Evolutionary conservation across 2,113 vertebrate species (phyloP), one percentile per base, ranked within the genome.

Genomic region (Xyrauchen texanus): DNA sequence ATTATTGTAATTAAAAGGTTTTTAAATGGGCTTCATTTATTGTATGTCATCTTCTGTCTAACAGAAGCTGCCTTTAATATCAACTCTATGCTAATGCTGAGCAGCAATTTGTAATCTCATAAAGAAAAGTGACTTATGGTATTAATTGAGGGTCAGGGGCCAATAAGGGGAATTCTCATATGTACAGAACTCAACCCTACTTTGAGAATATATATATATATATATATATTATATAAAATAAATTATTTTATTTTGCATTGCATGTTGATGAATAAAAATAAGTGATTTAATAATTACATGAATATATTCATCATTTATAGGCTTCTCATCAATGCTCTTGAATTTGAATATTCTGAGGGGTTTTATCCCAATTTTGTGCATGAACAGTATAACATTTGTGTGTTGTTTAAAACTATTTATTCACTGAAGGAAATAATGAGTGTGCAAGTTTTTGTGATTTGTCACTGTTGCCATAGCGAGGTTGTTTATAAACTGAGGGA

Each of bases 351-450:
- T 34, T 1, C 3, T 34, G 21, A 34, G 21, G 21, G 21, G 1
- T 34, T 34, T 34, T 34, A 34, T 34, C 21, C 3, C 47, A 49
- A 7, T 6, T 8, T 58, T 58, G 5, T 13, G 12, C 68, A 34
- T n/a, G 47, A 70, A 16, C 9, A 57, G 55, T 52, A 7, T 12
- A 13, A 49, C 6, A 53, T 63, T 10, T 65, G 58, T 44, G 61
- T 55, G 64, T 63, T 61, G 49, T 53, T 21, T 11, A 34, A 42
- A 7, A 12, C 6, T 4, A 57, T n/a, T 13, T 65, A 46, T 65
- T 21, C 44, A 51, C 16, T 68, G 81, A 58, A 68, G 11, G 21
- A 9, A 62, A 34, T 49, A 63, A 47, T 88, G 85, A 90, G 65
- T 73, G 68, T 73, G 86, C 78, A 79, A 77, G 64, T 61, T 63